Percentiles rank a stretch among this genome's conserved stretches.
phyloP scores from a whole-genome alignment of 2,888 invertebrate genomes.

The Luperina nickerlii region DNA sequence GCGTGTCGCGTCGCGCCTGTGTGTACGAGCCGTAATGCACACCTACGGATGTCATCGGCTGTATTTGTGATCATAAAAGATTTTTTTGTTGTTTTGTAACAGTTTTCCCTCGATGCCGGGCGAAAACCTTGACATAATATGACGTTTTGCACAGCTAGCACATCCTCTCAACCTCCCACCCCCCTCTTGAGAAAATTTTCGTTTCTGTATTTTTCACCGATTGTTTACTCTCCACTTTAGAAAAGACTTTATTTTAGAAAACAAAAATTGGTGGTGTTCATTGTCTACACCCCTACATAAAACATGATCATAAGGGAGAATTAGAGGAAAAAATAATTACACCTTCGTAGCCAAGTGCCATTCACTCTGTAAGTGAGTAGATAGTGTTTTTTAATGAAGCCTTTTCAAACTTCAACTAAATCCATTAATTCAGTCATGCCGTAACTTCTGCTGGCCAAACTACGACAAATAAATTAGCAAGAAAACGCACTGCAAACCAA shows the following conservation, averaged over 20 bases:
- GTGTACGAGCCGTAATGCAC: too few relatives aligned
- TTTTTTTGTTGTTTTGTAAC: background rate
- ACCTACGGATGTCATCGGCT: background rate
- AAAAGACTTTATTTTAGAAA: background rate
- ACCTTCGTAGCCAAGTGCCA: conserved; percentile 8
- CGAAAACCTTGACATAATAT: conserved; percentile 5
- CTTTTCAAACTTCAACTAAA: conserved; percentile 38
- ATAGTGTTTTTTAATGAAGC: conserved; percentile 44
- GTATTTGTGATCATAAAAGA: conserved; percentile 4
- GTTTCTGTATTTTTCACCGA: background rate
- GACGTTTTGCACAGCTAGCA: background rate
- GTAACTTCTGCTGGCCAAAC: conserved; percentile 41
- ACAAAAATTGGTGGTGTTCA: background rate
- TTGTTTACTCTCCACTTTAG: background rate
- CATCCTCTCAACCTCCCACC: background rate
- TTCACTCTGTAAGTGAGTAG: conserved; percentile 17
- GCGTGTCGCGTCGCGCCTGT: too few relatives aligned
- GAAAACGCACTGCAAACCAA: conserved; percentile 43
- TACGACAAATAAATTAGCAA: conserved; percentile 48
- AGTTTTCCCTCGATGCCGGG: background rate
- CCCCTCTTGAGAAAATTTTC: background rate
- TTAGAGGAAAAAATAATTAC: background rate
- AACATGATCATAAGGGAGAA: background rate
- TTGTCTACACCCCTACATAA: background rate
- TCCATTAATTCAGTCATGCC: conserved; percentile 33